A percentile compares a stretch with the other conserved stretches of the same genome.
These are phyloP conservation scores for Epistrophe grossulariae DNA, from an alignment of 2,888 invertebrate genomes.

Conservation along the genomic window DNA sequence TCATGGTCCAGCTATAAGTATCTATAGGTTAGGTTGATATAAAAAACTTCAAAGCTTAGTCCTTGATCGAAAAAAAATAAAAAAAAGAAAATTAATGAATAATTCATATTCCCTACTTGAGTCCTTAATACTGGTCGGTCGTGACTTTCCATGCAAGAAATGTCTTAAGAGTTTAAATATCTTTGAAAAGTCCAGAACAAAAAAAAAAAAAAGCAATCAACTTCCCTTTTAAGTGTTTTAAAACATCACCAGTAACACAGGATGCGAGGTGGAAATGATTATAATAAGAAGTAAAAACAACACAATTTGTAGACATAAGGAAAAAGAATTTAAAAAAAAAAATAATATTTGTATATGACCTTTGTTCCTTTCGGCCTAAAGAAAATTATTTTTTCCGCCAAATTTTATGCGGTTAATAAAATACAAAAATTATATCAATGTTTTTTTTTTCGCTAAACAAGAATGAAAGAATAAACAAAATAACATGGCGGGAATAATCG, in stretches of 20 bases:
- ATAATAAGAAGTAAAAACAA: not conserved
- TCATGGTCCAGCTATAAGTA: not conserved
- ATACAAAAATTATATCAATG: slow-evolving; percentile 19
- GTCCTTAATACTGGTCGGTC: slow-evolving; percentile 23
- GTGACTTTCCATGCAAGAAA: slow-evolving; percentile 50
- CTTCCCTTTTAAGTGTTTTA: slow-evolving; percentile 20
- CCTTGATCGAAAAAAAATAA: slow-evolving; percentile 25
- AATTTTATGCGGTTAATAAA: slow-evolving; percentile 30
- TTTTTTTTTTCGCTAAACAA: slow-evolving; percentile 1
- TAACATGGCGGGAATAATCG: slow-evolving; percentile 26
- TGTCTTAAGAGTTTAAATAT: slow-evolving; percentile 53
- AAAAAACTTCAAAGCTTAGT: not conserved
- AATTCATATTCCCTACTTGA: slow-evolving; percentile 19
- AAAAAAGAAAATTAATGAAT: slow-evolving; percentile 32
- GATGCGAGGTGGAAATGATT: slow-evolving; percentile 17
- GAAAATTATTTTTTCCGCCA: not conserved
- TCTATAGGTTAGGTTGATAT: not conserved
- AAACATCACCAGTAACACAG: not conserved
- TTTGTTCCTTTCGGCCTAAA: not conserved
- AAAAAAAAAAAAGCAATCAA: not conserved
- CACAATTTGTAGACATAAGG: slow-evolving; percentile 7
- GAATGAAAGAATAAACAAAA: not conserved
- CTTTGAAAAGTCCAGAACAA: slow-evolving; percentile 41
- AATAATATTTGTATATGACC: slow-evolving; percentile 35
- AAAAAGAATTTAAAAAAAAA: slow-evolving; percentile 21